Evolutionary conservation across 2,888 invertebrate genomes (phyloP).

Genomic region (Pheosia tremula): DNA sequence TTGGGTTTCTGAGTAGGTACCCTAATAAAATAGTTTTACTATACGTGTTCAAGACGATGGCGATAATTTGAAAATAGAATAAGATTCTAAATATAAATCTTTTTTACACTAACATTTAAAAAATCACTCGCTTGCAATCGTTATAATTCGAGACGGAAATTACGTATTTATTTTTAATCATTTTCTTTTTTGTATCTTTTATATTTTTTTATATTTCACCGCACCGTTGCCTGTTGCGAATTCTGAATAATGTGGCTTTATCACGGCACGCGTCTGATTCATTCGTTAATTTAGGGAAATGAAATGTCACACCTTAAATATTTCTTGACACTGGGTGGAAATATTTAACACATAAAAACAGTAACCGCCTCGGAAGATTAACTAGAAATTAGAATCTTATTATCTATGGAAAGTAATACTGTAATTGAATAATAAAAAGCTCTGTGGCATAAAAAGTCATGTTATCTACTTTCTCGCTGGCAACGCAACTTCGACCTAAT

Average conservation of each 20-base stretch:
- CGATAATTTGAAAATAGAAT: no score
- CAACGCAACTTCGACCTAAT: not conserved
- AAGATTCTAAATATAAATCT: no score
- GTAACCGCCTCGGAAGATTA: no score
- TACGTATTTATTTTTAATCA: not conserved
- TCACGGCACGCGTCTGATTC: slow-evolving; percentile 34
- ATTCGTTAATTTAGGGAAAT: slow-evolving; percentile 31
- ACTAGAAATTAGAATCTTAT: no score
- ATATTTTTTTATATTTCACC: slow-evolving; percentile 17
- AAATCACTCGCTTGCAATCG: not conserved
- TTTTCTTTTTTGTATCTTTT: not conserved
- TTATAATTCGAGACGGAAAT: not conserved
- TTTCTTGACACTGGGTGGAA: not conserved
- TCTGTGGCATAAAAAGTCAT: no score
- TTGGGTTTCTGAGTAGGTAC: no score
- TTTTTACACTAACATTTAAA: not conserved
- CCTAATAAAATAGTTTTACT: no score
- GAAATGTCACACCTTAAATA: not conserved
- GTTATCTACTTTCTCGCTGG: no score
- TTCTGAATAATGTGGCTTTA: slow-evolving; percentile 31
- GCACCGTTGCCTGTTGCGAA: slow-evolving; percentile 24
- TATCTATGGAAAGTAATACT: no score
- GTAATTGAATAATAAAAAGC: no score
- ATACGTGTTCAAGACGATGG: no score
- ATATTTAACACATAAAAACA: no score